Percentiles rank a stretch among this genome's conserved stretches.
phyloP scores from a whole-genome alignment of 2,113 vertebrate species.

The Phycodurus eques region DNA sequence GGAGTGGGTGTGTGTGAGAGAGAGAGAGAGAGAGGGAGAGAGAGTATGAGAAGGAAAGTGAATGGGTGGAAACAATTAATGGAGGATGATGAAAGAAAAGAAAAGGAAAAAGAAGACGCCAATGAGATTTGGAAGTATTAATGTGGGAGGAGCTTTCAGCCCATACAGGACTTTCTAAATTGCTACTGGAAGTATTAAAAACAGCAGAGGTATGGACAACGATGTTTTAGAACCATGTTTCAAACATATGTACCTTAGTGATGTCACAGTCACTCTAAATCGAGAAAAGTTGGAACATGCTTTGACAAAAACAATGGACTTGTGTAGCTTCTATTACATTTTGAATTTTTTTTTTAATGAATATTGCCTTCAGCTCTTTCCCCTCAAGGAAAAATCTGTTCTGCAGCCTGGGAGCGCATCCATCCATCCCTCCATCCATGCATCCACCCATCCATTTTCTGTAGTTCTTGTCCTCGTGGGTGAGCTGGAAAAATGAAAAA shows the following conservation, averaged over 20 bases:
- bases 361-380: neutral
- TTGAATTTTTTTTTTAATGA: neutral
- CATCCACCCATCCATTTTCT: neutral
- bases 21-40: slow-evolving; percentile 8
- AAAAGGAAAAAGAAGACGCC: neutral
- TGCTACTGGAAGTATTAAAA: neutral
- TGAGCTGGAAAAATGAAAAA: neutral
- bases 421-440: neutral
- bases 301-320: neutral
- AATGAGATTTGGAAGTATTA: neutral
- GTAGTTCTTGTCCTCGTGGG: neutral
- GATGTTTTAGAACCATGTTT: neutral
- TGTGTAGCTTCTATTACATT: neutral
- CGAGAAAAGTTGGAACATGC: too few relatives aligned
- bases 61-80: slow-evolving; percentile 23
- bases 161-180: too few relatives aligned
- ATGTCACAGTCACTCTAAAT: neutral
- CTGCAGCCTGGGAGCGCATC: neutral
- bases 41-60: slow-evolving; percentile 32
- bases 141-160: neutral
- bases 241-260: neutral
- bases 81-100: neutral
- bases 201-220: neutral
- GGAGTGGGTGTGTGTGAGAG: slow-evolving; percentile 31
- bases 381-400: neutral